Evolutionary conservation across 2,113 vertebrate genomes (phyloP), one percentile per base, ranked within the genome.

Genomic region (Vidua macroura): DNA sequence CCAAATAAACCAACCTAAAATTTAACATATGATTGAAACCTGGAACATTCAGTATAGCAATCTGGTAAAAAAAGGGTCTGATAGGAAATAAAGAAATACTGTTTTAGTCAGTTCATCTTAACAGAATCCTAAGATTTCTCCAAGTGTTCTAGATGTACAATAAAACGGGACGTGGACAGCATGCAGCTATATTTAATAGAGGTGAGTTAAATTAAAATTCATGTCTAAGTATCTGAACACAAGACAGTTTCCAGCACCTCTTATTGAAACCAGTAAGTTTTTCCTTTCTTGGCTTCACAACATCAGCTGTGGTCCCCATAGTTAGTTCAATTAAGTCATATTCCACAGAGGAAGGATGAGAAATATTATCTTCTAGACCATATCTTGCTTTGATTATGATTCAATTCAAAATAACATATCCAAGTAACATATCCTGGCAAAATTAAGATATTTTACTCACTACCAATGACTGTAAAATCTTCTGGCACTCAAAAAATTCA

Each of bases 371-470:
- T 69, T 85, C 46, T 55, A 70, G 60, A 79, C 13, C 2, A 2
- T 78, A 69, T 62, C 52, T 89, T 89, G 27, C 43, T 91, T 95
- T 92, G 77, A 92, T 78, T 80, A 87, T 51, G 33, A 53, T 82
- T 59, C 58, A 74, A 46, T 41, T 76, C 67, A 85, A 76, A 95
- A 92, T 27, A 59, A 39, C 39, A 69, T 53, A 73, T 62, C 46
- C 33, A 67, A 91, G 41, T 82, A 89, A 80, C 0, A 3, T 41
- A 73, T 49, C 15, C 51, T 89, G 55, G 81, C n/a, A 91, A 85
- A 94, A 87, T 44, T 2, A 93, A 86, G 58, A 82, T 35, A 8
- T 86, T 89, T 84, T 68, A 62, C 62, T 76, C 58, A 48, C 74
- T 73, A 35, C 14, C 21, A 80, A 51, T 51, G 53, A 82, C 46